phyloP scores from a whole-genome alignment of 2,888 invertebrate species.

The Ectemnius lituratus region DNA sequence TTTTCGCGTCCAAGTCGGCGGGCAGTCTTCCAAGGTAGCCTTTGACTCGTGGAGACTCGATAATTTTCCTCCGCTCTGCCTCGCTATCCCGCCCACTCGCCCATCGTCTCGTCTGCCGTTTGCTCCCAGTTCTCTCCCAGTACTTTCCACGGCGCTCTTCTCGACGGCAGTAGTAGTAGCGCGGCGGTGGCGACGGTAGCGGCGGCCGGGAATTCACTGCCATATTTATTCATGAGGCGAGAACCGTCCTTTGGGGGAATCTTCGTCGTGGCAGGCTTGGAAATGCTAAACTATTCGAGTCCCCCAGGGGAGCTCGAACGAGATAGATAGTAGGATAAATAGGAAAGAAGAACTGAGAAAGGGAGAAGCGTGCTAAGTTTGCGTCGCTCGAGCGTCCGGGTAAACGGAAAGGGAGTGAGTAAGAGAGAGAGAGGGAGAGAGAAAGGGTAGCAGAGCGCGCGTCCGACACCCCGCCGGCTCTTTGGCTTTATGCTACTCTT shows the following conservation, averaged over 20 bases:
- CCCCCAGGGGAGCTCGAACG: neutral
- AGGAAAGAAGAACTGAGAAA: neutral
- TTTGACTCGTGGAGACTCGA: constrained; percentile 7
- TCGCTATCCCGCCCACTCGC: constrained; percentile 13
- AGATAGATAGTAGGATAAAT: constrained; percentile 6
- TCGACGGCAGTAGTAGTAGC: neutral
- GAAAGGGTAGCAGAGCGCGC: neutral
- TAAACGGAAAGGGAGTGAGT: neutral
- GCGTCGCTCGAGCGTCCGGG: neutral
- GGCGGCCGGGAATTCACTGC: constrained; percentile 19
- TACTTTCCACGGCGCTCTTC: constrained; percentile 23
- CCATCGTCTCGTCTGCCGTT: constrained; percentile 17
- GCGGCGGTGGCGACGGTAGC: too few species aligned
- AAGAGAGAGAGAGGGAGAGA: neutral
- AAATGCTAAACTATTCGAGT: constrained; percentile 39
- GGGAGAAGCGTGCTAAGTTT: constrained; percentile 1
- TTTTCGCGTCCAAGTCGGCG: constrained; percentile 7
- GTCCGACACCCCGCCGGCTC: constrained; percentile 1
- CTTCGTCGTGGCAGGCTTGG: constrained; percentile 12
- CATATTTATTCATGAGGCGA: constrained; percentile 55
- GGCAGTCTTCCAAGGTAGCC: constrained; percentile 10
- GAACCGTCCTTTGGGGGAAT: constrained; percentile 30
- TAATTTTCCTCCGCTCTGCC: constrained; percentile 13
- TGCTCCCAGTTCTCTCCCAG: neutral
- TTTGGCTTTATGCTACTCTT: neutral